These are phyloP conservation scores for Carassius carassius DNA, from an alignment of 2,113 vertebrate species.

Conservation along the genomic window DNA sequence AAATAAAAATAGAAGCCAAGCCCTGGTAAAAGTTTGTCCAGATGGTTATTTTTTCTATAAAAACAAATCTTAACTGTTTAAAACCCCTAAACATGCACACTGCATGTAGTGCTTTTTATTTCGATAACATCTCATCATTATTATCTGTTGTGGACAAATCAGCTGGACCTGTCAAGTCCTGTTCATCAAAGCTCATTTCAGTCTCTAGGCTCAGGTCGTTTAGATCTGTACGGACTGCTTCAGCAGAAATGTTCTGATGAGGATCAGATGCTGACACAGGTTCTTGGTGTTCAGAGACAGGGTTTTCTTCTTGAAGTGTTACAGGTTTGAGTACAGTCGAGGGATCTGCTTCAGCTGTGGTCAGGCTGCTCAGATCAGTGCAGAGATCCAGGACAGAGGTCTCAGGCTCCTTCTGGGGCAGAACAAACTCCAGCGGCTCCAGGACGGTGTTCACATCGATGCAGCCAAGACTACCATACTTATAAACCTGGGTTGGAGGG, in stretches of 20 bases:
- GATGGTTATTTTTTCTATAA: too few relatives aligned
- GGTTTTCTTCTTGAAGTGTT: neutral
- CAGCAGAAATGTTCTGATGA: neutral
- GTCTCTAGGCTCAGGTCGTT: neutral
- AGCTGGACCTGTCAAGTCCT: neutral
- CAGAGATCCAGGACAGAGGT: constrained; percentile 44
- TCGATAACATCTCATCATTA: neutral
- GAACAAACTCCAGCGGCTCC: constrained; percentile 78
- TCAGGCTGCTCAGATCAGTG: constrained; percentile 47
- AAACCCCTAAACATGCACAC: neutral
- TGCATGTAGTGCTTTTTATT: constrained; percentile 9
- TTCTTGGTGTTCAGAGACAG: neutral
- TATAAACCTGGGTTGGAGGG: constrained; percentile 82
- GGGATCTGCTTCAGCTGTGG: constrained; percentile 7
- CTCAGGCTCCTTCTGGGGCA: constrained; percentile 76
- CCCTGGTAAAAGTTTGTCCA: neutral
- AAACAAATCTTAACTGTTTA: neutral
- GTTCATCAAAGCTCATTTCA: neutral
- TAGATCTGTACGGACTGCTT: neutral
- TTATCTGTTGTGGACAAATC: neutral
- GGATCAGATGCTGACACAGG: neutral
- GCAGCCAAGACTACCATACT: constrained; percentile 74
- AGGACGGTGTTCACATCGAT: constrained; percentile 70
- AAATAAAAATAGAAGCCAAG: neutral
- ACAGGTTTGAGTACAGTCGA: neutral